phyloP scores from a whole-genome alignment of 2,113 vertebrate genomes.

The Brachyhypopomus occidentalis region DNA sequence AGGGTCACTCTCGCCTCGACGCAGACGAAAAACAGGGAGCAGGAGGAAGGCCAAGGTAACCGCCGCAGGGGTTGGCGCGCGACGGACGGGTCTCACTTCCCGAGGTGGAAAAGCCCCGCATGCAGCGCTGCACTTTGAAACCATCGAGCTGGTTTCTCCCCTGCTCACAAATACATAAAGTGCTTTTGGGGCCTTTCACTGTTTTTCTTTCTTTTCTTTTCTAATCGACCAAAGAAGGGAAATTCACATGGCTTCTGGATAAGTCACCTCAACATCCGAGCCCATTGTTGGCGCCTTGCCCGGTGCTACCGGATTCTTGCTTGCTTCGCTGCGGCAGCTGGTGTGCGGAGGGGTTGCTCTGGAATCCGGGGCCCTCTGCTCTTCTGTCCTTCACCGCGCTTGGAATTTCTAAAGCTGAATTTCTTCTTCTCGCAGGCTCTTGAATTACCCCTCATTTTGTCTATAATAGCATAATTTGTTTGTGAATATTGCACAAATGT shows the following conservation, averaged over 20 bases:
- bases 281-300: slow-evolving; percentile 37
- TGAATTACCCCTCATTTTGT: background rate
- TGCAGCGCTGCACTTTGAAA: background rate
- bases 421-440: background rate
- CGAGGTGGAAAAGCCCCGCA: background rate
- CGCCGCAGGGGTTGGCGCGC: too few relatives aligned
- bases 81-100: background rate
- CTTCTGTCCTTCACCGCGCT: background rate
- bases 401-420: slow-evolving; percentile 6
- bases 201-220: background rate
- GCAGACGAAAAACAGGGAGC: slow-evolving; percentile 83
- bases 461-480: background rate
- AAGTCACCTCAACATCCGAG: slow-evolving; percentile 64
- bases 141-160: background rate
- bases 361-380: slow-evolving; percentile 21
- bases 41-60: slow-evolving; percentile 85
- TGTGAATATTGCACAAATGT: slow-evolving; percentile 16
- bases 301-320: slow-evolving; percentile 14
- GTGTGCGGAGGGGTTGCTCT: slow-evolving; percentile 46
- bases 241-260: slow-evolving; percentile 49
- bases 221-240: background rate
- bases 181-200: slow-evolving; percentile 5
- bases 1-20: slow-evolving; percentile 91
- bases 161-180: background rate
- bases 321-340: slow-evolving; percentile 31